Evolutionary conservation across 1,140 invertebrate species (phyloP).

Genomic region (Calliphora vicina): DNA sequence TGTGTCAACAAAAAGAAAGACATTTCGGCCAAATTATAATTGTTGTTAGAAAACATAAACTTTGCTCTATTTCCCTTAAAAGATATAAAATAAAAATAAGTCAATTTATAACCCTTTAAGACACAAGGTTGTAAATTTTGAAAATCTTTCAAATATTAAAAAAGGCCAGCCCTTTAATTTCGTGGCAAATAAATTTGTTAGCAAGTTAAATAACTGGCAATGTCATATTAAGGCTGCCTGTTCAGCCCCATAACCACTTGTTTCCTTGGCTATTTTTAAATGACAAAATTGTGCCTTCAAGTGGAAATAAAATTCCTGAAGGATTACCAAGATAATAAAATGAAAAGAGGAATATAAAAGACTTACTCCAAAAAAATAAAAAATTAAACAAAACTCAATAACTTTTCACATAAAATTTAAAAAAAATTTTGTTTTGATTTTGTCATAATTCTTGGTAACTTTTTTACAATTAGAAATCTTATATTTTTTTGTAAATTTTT

Average conservation of each 20-base stretch:
- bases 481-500: too few relatives aligned
- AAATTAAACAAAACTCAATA: neutral
- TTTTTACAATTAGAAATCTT: neutral
- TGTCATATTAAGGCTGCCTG: neutral
- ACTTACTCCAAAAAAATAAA: neutral
- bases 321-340: constrained; percentile 5
- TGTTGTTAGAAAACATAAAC: neutral
- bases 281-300: constrained; percentile 16
- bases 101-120: neutral
- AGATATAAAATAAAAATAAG: neutral
- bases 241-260: neutral
- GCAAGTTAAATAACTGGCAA: neutral
- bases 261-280: neutral
- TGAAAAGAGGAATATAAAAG: neutral
- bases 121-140: neutral
- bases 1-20: neutral
- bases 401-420: constrained; percentile 2
- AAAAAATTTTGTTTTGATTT: neutral
- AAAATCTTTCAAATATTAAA: neutral
- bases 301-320: constrained; percentile 16
- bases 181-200: constrained; percentile 16
- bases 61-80: neutral
- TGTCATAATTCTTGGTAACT: neutral
- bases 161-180: neutral
- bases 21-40: neutral